phyloP scores from a whole-genome alignment of 1,140 invertebrate genomes.

The Nautilus pompilius region DNA sequence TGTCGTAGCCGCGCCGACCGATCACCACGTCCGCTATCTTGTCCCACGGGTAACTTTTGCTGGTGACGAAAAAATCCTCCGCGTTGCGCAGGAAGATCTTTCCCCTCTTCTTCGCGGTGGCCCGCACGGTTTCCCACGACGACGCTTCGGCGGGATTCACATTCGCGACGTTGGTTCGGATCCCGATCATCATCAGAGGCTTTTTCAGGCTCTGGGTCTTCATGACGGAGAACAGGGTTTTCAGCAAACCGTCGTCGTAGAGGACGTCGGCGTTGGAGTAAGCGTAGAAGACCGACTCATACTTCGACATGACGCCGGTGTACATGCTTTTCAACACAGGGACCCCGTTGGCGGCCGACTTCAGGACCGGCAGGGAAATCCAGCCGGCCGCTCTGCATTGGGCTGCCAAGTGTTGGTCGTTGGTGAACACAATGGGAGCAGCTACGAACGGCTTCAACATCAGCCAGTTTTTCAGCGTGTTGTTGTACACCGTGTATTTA shows the following conservation, averaged over 20 bases:
- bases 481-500: constrained; percentile 22
- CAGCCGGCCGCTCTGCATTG: constrained; percentile 17
- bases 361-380: constrained; percentile 15
- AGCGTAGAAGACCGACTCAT: constrained; percentile 25
- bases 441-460: constrained; percentile 17
- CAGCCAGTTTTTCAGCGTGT: constrained; percentile 32
- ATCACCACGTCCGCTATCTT: constrained; percentile 32
- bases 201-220: constrained; percentile 2
- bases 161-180: constrained; percentile 25
- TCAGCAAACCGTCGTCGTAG: constrained; percentile 21
- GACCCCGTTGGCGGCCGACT: constrained; percentile 15
- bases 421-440: constrained; percentile 27
- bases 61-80: constrained; percentile 34
- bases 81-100: constrained; percentile 24
- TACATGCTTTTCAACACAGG: constrained; percentile 33
- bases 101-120: constrained; percentile 15
- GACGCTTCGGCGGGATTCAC: constrained; percentile 19
- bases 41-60: constrained; percentile 26
- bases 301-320: constrained; percentile 13
- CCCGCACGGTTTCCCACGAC: constrained; percentile 12
- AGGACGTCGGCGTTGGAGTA: constrained; percentile 36
- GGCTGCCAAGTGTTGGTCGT: constrained; percentile 9
- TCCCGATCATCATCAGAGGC: constrained; percentile 19
- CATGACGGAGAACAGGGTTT: constrained; percentile 18
- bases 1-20: constrained; percentile 32